Conservation (phyloP, 2,113 vertebrate species). For the Erpornis zantholeuca region DNA sequence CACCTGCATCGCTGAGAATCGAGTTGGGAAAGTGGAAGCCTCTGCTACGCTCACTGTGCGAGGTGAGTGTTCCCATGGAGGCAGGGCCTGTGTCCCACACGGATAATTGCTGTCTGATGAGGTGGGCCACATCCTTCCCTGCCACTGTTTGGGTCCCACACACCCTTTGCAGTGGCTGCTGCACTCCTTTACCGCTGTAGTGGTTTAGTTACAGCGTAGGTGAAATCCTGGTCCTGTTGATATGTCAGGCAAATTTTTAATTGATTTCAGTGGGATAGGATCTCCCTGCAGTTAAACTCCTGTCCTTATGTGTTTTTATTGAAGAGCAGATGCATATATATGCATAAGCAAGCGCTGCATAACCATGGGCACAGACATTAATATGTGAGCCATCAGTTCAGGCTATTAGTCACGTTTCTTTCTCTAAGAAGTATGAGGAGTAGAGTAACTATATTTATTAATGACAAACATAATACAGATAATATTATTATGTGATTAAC, state of each 20-base stretch:
- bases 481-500: neutral
- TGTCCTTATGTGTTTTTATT: neutral
- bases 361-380: neutral
- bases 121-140: neutral
- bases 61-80: conserved; percentile 74
- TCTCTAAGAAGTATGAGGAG: neutral
- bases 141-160: neutral
- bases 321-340: neutral
- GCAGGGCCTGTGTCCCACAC: neutral
- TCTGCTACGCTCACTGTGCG: conserved; percentile 91
- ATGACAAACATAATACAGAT: neutral
- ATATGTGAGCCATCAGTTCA: neutral
- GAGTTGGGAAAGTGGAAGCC: conserved; percentile 93
- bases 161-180: neutral
- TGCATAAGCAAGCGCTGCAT: neutral
- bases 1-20: conserved; percentile 92
- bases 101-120: neutral
- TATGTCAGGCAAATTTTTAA: neutral
- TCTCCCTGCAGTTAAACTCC: neutral
- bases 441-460: neutral
- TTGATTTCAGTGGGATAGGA: neutral
- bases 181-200: neutral
- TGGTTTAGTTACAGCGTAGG: too few relatives aligned
- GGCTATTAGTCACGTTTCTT: neutral
- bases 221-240: neutral